These are phyloP conservation scores for Triplophysa bombifrons DNA, from an alignment of 2,797 vertebrate species.

Conservation along the genomic window DNA sequence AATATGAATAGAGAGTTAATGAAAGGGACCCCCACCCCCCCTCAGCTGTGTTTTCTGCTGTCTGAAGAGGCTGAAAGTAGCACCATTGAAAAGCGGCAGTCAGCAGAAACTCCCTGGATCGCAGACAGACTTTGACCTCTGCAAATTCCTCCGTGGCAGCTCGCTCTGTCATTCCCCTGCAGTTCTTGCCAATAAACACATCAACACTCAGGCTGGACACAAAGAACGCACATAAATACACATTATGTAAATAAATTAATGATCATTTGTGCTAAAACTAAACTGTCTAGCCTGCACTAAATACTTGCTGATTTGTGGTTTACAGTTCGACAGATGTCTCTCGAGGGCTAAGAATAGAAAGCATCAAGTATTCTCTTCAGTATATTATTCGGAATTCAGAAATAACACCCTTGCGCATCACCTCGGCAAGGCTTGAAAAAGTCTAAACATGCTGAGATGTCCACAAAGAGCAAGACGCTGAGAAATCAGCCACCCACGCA, in stretches of 20 bases:
- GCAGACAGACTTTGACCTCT: conserved; percentile 48
- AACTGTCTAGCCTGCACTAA: background rate
- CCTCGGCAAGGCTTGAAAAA: conserved; percentile 25
- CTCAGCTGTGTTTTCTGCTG: conserved; percentile 57
- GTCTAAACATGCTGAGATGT: conserved; percentile 39
- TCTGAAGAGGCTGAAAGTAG: conserved; percentile 60
- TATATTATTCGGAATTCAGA: conserved; percentile 11
- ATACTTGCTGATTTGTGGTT: background rate
- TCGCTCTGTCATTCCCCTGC: conserved; percentile 42
- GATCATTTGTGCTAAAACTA: background rate
- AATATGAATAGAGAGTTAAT: conserved; percentile 78
- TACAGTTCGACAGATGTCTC: background rate
- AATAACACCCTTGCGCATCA: conserved; percentile 33
- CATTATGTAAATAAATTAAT: background rate
- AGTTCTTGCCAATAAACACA: conserved; percentile 34
- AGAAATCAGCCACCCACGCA: conserved; percentile 48
- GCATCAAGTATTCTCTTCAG: conserved; percentile 20
- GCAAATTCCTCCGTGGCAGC: conserved; percentile 45
- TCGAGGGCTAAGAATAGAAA: background rate
- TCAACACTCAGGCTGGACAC: conserved; percentile 23
- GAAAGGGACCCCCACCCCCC: conserved; percentile 66
- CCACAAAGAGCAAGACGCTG: conserved; percentile 27
- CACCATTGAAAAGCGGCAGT: conserved; percentile 59
- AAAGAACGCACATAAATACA: background rate
- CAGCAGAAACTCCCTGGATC: conserved; percentile 42